Evolutionary conservation across 2,888 invertebrate species (phyloP), one percentile per base, ranked within the genome.

Genomic region (Drosophila pegasa): DNA sequence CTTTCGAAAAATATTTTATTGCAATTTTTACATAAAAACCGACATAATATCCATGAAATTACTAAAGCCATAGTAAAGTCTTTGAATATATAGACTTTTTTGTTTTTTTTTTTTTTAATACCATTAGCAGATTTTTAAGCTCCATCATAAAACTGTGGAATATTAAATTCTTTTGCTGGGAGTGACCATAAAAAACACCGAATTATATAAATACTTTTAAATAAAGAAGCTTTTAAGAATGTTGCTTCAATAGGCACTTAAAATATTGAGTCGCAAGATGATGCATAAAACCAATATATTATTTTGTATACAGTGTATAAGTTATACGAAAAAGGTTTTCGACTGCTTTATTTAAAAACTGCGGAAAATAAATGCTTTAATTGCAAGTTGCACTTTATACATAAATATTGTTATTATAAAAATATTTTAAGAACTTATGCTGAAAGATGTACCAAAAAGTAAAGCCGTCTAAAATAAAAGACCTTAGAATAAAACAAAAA

Each of bases 271-370:
- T n/a, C n/a, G 38, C 16, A 7, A 38, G 18, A 4, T 12, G n/a
- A 43, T n/a, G 40, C 20, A 40, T 10, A 40, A 20, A 40, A 20
- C 5, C 5, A 40, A 40, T 20, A 20, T 40, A 20, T 12, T 10
- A 25, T n/a, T 25, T 52, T 38, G 51, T 52, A 18, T 38, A 27
- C 51, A 52, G 68, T 74, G 69, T 38, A 77, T 64, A 38, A 75
- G 2, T 25, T 7, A 9, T 18, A 27, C 16, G 8, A 12, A 37
- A 27, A n/a, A 51, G 71, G 14, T 22, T 75, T 87, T 89, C 80
- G 85, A 90, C 87, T 89, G 87, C 87, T 90, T 89, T 87, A 89
- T 89, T 87, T 67, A 72, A 75, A 78, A 73, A 71, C 61, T 71
- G 60, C 74, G 71, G 47, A 72, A 72, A 79, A 50, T n/a, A 72